These are phyloP conservation scores for Phaethon lepturus DNA, from an alignment of 2,113 vertebrate species.

Conservation along the genomic window DNA sequence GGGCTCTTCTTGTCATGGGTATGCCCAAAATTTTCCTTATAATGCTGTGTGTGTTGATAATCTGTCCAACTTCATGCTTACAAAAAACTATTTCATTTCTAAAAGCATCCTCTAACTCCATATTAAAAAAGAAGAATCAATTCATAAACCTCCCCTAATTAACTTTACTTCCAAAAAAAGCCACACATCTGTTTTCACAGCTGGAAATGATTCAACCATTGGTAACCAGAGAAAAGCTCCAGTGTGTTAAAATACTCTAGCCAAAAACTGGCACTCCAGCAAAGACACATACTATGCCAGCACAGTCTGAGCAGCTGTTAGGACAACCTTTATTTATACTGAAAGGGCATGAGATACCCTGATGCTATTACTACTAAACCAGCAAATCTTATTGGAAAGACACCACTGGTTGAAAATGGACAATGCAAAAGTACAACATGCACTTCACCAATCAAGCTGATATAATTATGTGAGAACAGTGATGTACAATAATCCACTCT, in stretches of 20 bases:
- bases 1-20: neutral
- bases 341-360: slow-evolving; percentile 13
- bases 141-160: slow-evolving; percentile 22
- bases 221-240: slow-evolving; percentile 42
- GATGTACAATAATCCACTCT: slow-evolving; percentile 33
- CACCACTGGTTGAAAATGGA: neutral
- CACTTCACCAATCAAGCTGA: slow-evolving; percentile 38
- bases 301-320: slow-evolving; percentile 37
- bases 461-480: slow-evolving; percentile 19
- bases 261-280: slow-evolving; percentile 52
- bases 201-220: slow-evolving; percentile 45
- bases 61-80: neutral
- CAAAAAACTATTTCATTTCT: neutral
- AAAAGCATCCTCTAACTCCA: neutral
- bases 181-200: slow-evolving; percentile 62
- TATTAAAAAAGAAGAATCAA: neutral
- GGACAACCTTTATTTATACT: slow-evolving; percentile 43
- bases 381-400: neutral
- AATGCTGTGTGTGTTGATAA: neutral
- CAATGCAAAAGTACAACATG: neutral
- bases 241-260: neutral
- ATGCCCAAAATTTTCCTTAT: neutral
- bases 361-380: neutral
- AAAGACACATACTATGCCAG: neutral
- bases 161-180: slow-evolving; percentile 45